Conservation (phyloP, 2,888 invertebrate species). For the Anticlea derivata region DNA sequence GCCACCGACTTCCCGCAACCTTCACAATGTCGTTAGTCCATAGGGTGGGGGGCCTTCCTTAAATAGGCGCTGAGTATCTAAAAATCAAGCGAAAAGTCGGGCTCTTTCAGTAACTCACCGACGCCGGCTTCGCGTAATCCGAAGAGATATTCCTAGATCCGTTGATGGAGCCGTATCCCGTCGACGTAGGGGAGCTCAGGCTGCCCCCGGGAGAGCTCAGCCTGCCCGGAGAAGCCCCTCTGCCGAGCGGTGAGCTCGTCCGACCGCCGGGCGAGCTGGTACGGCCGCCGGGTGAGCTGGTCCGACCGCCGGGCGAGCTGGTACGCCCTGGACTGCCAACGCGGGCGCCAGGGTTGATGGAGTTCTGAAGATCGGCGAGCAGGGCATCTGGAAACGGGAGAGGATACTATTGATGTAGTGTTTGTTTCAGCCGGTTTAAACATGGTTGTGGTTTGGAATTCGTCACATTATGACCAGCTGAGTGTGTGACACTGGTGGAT, state of each 20-base stretch:
- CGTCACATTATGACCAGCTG: too few species aligned
- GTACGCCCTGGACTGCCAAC: conserved; percentile 71
- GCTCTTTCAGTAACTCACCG: conserved; percentile 76
- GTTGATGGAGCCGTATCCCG: conserved; percentile 92
- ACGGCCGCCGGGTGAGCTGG: conserved; percentile 70
- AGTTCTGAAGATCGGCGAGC: conserved; percentile 97
- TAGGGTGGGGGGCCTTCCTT: too few species aligned
- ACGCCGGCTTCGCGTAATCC: conserved; percentile 83
- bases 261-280: conserved; percentile 80
- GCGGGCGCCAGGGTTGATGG: conserved; percentile 87
- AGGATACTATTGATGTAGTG: neutral
- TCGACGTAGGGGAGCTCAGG: conserved; percentile 80
- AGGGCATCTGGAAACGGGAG: conserved; percentile 91
- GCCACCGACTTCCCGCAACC: too few species aligned
- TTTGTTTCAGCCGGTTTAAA: too few species aligned
- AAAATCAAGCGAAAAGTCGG: too few species aligned
- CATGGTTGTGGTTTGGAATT: too few species aligned
- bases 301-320: conserved; percentile 70
- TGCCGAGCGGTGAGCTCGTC: conserved; percentile 50
- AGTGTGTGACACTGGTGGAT: too few species aligned
- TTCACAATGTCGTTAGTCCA: too few species aligned
- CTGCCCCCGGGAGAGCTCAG: conserved; percentile 76
- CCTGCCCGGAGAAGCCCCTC: conserved; percentile 80
- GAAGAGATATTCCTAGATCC: conserved; percentile 82
- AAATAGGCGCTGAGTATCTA: too few species aligned